Evolutionary conservation across 2,888 invertebrate genomes (phyloP).

Genomic region (Caenorhabditis zanzibari): DNA sequence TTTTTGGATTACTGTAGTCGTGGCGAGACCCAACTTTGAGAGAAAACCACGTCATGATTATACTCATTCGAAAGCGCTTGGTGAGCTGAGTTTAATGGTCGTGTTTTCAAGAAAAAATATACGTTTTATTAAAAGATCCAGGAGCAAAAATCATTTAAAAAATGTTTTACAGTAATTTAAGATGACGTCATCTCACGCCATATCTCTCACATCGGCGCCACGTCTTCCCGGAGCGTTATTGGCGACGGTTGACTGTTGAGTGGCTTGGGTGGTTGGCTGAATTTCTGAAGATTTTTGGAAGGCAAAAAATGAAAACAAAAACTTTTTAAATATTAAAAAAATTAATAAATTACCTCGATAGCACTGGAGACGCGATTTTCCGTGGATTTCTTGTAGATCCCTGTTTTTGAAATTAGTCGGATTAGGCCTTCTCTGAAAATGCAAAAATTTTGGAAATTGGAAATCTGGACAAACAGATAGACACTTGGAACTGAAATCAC

Average conservation of each 20-base stretch:
- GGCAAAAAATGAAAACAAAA: background rate
- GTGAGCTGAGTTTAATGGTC: no score
- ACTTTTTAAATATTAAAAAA: background rate
- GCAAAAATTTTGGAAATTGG: background rate
- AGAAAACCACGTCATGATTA: no score
- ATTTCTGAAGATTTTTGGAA: constrained; percentile 34
- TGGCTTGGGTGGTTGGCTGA: constrained; percentile 52
- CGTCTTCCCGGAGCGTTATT: constrained; percentile 11
- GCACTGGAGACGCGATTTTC: constrained; percentile 39
- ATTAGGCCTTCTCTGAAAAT: constrained; percentile 45
- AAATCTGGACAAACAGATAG: background rate
- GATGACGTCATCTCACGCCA: background rate
- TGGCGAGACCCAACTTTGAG: no score
- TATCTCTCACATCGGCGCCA: constrained; percentile 18
- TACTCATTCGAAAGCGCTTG: no score
- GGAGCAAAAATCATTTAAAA: no score
- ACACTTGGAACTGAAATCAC: no score
- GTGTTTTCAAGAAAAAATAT: no score
- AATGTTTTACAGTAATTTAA: no score
- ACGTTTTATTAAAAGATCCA: no score
- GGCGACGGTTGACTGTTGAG: constrained; percentile 10
- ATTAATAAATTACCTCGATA: constrained; percentile 29
- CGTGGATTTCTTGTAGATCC: constrained; percentile 24
- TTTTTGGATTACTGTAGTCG: no score
- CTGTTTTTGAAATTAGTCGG: constrained; percentile 33